Percentiles rank a stretch among this genome's conserved stretches.
These are phyloP conservation scores for Poeciliopsis occidentalis DNA, from an alignment of 2,113 vertebrate species.

Conservation along the genomic window DNA sequence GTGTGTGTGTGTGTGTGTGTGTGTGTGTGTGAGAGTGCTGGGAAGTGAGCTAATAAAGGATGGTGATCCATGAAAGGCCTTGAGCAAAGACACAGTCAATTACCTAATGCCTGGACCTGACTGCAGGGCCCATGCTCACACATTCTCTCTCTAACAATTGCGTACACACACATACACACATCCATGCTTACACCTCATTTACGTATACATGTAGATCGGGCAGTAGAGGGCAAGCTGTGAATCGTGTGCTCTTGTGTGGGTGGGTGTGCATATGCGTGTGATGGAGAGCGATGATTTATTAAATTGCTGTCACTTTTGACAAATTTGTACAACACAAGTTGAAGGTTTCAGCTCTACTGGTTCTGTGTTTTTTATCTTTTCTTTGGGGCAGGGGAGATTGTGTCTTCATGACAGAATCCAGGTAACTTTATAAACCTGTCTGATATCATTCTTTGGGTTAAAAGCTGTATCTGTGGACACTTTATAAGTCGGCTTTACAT, in stretches of 20 bases:
- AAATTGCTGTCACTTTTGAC: constrained; percentile 85
- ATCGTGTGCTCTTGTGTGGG: constrained; percentile 67
- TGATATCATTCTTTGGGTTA: not conserved
- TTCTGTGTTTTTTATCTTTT: constrained; percentile 49
- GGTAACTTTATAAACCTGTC: not conserved
- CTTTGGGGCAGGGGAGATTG: constrained; percentile 29
- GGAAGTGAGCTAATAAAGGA: constrained; percentile 84
- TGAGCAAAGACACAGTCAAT: constrained; percentile 86
- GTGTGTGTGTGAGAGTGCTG: constrained; percentile 57
- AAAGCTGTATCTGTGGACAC: not conserved
- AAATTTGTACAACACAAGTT: constrained; percentile 79
- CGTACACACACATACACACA: constrained; percentile 27
- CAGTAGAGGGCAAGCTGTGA: constrained; percentile 75
- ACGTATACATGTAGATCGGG: constrained; percentile 77
- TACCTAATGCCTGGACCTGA: constrained; percentile 81
- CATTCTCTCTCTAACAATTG: constrained; percentile 43
- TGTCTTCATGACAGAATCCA: constrained; percentile 27
- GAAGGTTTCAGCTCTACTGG: constrained; percentile 64
- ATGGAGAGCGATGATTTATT: constrained; percentile 79
- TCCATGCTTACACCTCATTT: constrained; percentile 74
- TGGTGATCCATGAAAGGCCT: constrained; percentile 86
- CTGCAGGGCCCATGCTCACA: constrained; percentile 69
- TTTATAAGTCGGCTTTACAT: constrained; percentile 1
- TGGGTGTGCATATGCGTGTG: constrained; percentile 71
- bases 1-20: not conserved